phyloP scores from a whole-genome alignment of 1,140 invertebrate species.

The Drosophila kohkoa region DNA sequence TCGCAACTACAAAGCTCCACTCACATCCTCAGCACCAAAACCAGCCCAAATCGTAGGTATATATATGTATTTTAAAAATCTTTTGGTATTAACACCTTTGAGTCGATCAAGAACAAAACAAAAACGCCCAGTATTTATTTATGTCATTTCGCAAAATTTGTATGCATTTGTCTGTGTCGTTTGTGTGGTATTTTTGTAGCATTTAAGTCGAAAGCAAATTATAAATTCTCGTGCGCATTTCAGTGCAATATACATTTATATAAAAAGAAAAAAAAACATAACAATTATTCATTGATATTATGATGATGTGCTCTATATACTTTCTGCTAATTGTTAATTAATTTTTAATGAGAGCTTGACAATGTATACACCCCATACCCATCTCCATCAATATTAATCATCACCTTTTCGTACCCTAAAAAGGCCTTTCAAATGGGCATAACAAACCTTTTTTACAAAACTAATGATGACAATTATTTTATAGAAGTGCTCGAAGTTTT shows the following conservation, averaged over 20 bases:
- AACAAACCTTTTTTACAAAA: slow-evolving; percentile 45
- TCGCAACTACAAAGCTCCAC: slow-evolving; percentile 1
- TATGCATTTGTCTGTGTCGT: slow-evolving; percentile 30
- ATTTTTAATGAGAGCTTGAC: slow-evolving; percentile 78
- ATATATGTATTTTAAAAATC: slow-evolving; percentile 56
- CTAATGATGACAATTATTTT: slow-evolving; percentile 44
- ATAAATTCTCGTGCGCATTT: slow-evolving; percentile 68
- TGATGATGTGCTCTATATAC: slow-evolving; percentile 68
- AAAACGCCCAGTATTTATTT: slow-evolving; percentile 65
- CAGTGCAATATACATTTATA: slow-evolving; percentile 66
- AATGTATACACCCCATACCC: slow-evolving; percentile 54
- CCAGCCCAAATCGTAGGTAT: slow-evolving; percentile 45
- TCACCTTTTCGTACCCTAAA: neutral
- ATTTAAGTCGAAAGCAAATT: slow-evolving; percentile 41
- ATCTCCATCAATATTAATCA: neutral
- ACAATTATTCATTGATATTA: slow-evolving; percentile 61
- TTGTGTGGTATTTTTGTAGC: slow-evolving; percentile 47
- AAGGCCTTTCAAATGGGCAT: slow-evolving; percentile 3
- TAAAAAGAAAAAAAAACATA: neutral
- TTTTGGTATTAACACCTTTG: slow-evolving; percentile 46
- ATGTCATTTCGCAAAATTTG: slow-evolving; percentile 33
- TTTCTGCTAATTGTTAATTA: slow-evolving; percentile 78
- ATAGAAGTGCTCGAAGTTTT: slow-evolving; percentile 70
- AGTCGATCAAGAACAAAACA: slow-evolving; percentile 20
- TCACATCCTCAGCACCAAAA: slow-evolving; percentile 13